Conservation (phyloP, 2,888 invertebrate genomes). For the Agriopis aurantiaria region DNA sequence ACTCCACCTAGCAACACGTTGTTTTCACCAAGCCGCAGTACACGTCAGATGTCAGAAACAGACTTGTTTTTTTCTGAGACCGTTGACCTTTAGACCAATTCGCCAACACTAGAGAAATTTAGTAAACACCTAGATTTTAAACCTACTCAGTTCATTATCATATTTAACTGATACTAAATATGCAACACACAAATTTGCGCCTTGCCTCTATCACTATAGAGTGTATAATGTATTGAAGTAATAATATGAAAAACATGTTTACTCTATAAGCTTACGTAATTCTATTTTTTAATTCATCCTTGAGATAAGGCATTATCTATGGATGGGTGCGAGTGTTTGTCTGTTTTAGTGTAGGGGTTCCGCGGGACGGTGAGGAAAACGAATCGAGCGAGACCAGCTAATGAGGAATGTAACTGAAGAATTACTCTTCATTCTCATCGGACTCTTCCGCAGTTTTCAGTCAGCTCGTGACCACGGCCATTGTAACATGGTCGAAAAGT, state of each 20-base stretch:
- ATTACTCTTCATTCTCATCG: no score
- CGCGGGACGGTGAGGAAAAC: slow-evolving; percentile 4
- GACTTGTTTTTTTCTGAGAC: slow-evolving; percentile 35
- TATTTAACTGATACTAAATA: slow-evolving; percentile 5
- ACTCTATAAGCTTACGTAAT: slow-evolving; percentile 57
- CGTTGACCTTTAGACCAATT: slow-evolving; percentile 36
- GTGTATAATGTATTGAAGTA: slow-evolving; percentile 9
- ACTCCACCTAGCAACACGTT: slow-evolving; percentile 20
- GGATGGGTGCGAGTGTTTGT: slow-evolving; percentile 44
- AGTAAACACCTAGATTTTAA: slow-evolving; percentile 34
- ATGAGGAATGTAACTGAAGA: not conserved
- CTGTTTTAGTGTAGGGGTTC: slow-evolving; percentile 28
- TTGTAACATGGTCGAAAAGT: no score
- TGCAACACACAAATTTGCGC: not conserved
- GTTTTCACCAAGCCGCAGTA: slow-evolving; percentile 5
- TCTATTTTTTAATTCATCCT: slow-evolving; percentile 64
- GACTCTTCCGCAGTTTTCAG: no score
- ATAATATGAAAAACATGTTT: slow-evolving; percentile 63
- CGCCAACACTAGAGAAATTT: slow-evolving; percentile 30
- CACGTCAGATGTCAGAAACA: slow-evolving; percentile 5
- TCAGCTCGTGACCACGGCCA: no score
- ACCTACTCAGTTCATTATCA: slow-evolving; percentile 19
- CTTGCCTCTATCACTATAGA: not conserved
- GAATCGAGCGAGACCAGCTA: not conserved
- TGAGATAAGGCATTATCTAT: slow-evolving; percentile 64